Conservation (phyloP, 2,113 vertebrate species). For the Chaetura pelagica region DNA sequence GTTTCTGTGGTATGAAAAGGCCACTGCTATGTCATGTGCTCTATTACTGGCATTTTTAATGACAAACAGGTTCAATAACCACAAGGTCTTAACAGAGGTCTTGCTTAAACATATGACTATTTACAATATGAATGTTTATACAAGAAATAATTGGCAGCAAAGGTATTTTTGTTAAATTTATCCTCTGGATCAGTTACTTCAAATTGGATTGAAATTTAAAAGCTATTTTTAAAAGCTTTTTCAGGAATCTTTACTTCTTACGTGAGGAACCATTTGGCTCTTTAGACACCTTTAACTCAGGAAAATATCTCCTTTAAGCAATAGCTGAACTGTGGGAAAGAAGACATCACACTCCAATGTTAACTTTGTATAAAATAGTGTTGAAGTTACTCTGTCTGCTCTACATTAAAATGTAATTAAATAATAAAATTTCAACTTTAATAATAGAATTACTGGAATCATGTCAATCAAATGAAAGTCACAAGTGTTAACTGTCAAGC, state of each 20-base stretch:
- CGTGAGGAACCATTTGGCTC: not conserved
- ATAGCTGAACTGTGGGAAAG: not conserved
- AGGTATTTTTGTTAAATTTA: conserved; percentile 23
- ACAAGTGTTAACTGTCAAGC: not conserved
- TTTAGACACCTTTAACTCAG: not conserved
- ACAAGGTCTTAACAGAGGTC: not conserved
- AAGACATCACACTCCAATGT: not conserved
- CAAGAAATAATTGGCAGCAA: conserved; percentile 9
- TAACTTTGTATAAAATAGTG: not conserved
- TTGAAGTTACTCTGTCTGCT: not conserved
- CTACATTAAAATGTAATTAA: not conserved
- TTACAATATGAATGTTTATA: conserved; percentile 1
- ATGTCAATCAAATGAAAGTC: not conserved
- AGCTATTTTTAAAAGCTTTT: conserved; percentile 7
- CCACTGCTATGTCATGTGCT: not conserved
- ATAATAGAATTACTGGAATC: not conserved
- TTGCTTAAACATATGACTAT: not conserved
- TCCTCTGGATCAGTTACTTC: not conserved
- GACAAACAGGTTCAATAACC: not conserved
- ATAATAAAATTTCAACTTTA: not conserved
- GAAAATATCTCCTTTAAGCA: not conserved
- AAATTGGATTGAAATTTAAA: not conserved
- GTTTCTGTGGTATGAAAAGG: not conserved
- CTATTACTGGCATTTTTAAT: not conserved
- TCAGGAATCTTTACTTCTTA: not conserved